These are phyloP conservation scores for Drosophila merina DNA, from an alignment of 2,888 invertebrate species.

Conservation along the genomic window DNA sequence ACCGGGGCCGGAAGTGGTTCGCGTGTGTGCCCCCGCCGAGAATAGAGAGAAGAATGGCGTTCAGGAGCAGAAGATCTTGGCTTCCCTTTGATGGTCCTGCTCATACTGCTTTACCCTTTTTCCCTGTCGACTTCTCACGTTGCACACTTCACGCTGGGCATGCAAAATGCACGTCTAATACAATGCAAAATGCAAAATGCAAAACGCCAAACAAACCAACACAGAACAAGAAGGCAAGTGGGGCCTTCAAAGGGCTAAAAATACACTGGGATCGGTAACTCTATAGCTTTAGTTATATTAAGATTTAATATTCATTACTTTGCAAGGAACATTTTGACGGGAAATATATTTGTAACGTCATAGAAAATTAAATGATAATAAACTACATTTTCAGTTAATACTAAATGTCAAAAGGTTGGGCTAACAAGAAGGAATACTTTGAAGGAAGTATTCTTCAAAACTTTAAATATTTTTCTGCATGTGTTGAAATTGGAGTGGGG, in stretches of 20 bases:
- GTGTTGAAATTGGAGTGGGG: conserved; percentile 13
- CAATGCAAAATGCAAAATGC: conserved; percentile 63
- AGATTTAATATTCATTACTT: too few species aligned
- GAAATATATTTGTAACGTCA: too few species aligned
- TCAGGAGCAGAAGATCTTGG: conserved; percentile 24
- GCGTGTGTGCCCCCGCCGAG: conserved; percentile 41
- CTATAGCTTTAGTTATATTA: too few species aligned
- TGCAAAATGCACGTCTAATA: conserved; percentile 78
- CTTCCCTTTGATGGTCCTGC: conserved; percentile 11
- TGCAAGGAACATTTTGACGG: not conserved
- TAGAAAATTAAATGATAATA: too few species aligned
- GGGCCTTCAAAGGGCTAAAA: conserved; percentile 1
- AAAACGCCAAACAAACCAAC: conserved; percentile 59
- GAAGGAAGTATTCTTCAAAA: not conserved
- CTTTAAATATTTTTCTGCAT: not conserved
- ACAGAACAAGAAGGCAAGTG: conserved; percentile 21
- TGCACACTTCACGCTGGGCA: conserved; percentile 71
- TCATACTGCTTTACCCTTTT: conserved; percentile 35
- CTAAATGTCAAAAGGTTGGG: too few species aligned
- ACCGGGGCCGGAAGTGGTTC: conserved; percentile 63
- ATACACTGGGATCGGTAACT: not conserved
- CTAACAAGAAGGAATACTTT: too few species aligned
- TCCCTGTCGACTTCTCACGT: conserved; percentile 56
- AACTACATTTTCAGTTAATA: too few species aligned
- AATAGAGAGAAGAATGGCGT: not conserved